Evolutionary conservation across 1,140 invertebrate species (phyloP).

Genomic region (Liolophura sinensis): DNA sequence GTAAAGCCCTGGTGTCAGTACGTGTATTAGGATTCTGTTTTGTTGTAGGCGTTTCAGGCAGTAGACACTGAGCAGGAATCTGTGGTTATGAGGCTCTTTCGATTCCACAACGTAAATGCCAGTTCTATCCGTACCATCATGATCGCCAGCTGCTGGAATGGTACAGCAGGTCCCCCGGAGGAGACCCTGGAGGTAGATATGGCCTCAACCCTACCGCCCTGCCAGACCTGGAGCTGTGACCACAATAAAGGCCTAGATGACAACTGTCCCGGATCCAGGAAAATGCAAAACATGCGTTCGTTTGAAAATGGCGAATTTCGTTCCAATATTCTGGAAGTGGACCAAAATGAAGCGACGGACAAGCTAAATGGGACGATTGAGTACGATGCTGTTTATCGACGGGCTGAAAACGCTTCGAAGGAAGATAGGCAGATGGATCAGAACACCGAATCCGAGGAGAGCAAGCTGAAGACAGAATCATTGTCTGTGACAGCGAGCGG

Average conservation of each 20-base stretch:
- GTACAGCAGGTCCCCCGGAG: too few relatives aligned
- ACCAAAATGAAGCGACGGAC: slow-evolving; percentile 22
- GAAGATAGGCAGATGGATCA: too few relatives aligned
- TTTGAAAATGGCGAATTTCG: slow-evolving; percentile 30
- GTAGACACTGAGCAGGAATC: slow-evolving; percentile 79
- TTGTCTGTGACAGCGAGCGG: too few relatives aligned
- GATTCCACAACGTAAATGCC: slow-evolving; percentile 82
- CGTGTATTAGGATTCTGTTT: neutral
- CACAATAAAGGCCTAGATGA: neutral
- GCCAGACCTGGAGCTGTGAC: too few relatives aligned
- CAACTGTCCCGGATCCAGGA: slow-evolving; percentile 6
- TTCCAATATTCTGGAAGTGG: slow-evolving; percentile 26
- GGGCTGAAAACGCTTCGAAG: slow-evolving; percentile 20
- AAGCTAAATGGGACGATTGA: slow-evolving; percentile 30
- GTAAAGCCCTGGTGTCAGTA: neutral
- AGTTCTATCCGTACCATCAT: slow-evolving; percentile 78
- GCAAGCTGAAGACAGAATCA: too few relatives aligned
- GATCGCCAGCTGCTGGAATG: slow-evolving; percentile 68
- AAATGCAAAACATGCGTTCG: slow-evolving; percentile 26
- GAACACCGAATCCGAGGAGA: too few relatives aligned
- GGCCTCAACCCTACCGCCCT: too few relatives aligned
- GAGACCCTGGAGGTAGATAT: too few relatives aligned
- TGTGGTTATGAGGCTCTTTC: slow-evolving; percentile 77
- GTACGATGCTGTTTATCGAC: slow-evolving; percentile 33
- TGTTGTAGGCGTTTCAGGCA: slow-evolving; percentile 50